A percentile compares a stretch with the other conserved stretches of the same genome.
phyloP scores from a whole-genome alignment of 2,113 vertebrate genomes.

The Patagioenas fasciata region DNA sequence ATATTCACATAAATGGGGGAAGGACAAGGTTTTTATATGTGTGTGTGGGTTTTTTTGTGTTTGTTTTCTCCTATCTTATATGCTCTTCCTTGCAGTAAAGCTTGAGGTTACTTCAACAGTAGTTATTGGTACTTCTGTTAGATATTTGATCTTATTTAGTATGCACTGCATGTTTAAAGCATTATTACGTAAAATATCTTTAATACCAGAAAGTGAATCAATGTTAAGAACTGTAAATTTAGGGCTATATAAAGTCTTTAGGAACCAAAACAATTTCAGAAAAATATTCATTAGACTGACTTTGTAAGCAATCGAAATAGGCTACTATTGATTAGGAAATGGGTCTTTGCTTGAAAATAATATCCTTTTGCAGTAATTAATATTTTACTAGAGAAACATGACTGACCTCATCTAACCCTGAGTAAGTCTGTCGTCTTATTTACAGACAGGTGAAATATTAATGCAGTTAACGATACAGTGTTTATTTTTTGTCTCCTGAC shows the following conservation, averaged over 20 bases:
- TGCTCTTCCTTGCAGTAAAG: not conserved
- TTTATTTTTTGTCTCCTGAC: conserved; percentile 22
- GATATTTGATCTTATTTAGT: not conserved
- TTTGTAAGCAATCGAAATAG: not conserved
- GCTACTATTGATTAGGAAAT: not conserved
- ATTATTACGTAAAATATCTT: not conserved
- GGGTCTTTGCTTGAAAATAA: not conserved
- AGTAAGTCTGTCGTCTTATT: conserved; percentile 26
- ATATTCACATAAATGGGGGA: not conserved
- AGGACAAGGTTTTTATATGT: no score
- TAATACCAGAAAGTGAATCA: not conserved
- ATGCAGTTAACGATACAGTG: not conserved
- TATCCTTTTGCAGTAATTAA: conserved; percentile 52
- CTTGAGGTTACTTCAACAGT: not conserved
- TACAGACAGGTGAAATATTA: conserved; percentile 60
- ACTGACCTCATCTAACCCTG: conserved; percentile 21
- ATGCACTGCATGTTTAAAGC: not conserved
- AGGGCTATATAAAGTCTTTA: not conserved
- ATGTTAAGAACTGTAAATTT: not conserved
- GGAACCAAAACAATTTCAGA: not conserved
- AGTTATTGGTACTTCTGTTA: not conserved
- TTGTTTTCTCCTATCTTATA: not conserved
- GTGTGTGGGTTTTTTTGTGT: not conserved
- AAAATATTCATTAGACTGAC: not conserved
- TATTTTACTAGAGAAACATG: conserved; percentile 45